Evolutionary conservation across 2,113 vertebrate genomes (phyloP).

Genomic region (Pteruthius melanotis): DNA sequence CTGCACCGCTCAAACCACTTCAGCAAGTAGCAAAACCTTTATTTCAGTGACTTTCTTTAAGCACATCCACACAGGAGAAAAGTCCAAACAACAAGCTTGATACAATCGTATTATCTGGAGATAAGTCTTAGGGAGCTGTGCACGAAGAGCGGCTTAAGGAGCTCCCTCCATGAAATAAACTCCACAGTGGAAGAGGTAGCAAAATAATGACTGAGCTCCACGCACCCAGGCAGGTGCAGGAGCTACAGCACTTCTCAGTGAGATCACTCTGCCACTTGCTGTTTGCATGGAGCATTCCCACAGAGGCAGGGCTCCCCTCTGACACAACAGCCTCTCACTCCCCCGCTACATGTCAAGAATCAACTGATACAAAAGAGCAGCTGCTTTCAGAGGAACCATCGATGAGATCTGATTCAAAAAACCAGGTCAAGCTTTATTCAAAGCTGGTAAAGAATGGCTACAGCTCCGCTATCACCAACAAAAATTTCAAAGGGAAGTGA

Average conservation of each 20-base stretch:
- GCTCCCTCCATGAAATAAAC: neutral
- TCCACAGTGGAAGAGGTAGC: neutral
- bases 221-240: rapidly evolving
- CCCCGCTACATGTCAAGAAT: neutral
- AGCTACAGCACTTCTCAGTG: neutral
- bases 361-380: neutral
- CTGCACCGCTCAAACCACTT: neutral
- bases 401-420: neutral
- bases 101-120: neutral
- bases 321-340: neutral
- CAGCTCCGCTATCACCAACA: neutral
- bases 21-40: neutral
- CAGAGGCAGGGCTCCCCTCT: neutral
- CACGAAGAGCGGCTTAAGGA: neutral
- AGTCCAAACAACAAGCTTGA: neutral
- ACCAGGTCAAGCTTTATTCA: neutral
- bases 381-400: neutral
- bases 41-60: neutral
- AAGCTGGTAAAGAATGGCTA: neutral
- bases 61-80: neutral
- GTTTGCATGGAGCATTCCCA: neutral
- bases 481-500: neutral
- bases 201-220: neutral
- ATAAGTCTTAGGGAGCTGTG: neutral
- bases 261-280: neutral